These are phyloP conservation scores for Onthophagus taurus DNA, from an alignment of 1,140 invertebrate genomes.

Conservation along the genomic window DNA sequence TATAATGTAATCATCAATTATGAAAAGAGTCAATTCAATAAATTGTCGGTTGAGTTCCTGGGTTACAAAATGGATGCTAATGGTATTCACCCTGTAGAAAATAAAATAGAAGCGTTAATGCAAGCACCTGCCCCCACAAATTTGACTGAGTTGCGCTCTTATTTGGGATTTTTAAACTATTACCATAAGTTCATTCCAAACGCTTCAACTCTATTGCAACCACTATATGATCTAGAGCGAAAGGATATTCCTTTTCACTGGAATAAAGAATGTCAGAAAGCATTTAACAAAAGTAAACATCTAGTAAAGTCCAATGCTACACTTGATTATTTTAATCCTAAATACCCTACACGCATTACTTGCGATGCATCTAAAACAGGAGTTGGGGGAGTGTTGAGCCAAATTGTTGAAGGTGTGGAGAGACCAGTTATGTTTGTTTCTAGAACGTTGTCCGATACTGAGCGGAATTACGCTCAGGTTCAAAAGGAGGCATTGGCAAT, in stretches of 20 bases:
- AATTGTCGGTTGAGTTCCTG: not conserved
- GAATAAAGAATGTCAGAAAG: constrained; percentile 19
- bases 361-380: constrained; percentile 19
- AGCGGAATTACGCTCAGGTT: constrained; percentile 20
- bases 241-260: constrained; percentile 20
- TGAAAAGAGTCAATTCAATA: constrained; percentile 1
- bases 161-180: constrained; percentile 9
- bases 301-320: too few species aligned
- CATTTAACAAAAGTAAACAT: constrained; percentile 27
- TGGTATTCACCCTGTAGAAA: not conserved
- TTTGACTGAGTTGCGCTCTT: constrained; percentile 4
- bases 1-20: constrained; percentile 4
- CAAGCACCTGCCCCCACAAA: not conserved
- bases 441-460: constrained; percentile 12
- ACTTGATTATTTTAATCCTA: too few species aligned
- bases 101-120: constrained; percentile 3
- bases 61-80: not conserved
- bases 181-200: constrained; percentile 2
- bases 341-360: too few species aligned
- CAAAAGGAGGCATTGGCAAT: constrained; percentile 22
- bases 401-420: constrained; percentile 3
- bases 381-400: constrained; percentile 19
- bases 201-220: not conserved
- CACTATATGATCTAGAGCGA: constrained; percentile 15
- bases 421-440: not conserved